Evolutionary conservation across 92 coral and sea anemone genomes (phyloP).

Genomic region (Parazoanthus darwini): DNA sequence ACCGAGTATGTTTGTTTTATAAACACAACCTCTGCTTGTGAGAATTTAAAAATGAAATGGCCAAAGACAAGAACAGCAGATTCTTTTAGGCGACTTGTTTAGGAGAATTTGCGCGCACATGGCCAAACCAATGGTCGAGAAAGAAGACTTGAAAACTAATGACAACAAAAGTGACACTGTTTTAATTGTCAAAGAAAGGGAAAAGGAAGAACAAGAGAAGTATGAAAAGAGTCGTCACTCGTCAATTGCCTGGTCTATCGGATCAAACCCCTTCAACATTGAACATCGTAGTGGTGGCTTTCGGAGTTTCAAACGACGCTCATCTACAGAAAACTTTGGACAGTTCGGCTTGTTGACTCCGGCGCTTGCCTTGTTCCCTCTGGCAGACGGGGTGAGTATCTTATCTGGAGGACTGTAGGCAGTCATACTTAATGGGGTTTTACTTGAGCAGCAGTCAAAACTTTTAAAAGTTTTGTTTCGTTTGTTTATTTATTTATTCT

Average conservation of each 20-base stretch:
- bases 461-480: no score
- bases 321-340: conserved; percentile 88
- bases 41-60: background rate
- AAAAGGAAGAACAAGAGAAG: conserved; percentile 27
- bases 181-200: conserved; percentile 47
- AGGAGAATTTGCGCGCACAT: conserved; percentile 2
- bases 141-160: conserved; percentile 17
- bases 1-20: conserved; percentile 4
- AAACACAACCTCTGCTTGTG: background rate
- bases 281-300: conserved; percentile 42
- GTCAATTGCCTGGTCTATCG: conserved; percentile 56
- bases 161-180: conserved; percentile 43
- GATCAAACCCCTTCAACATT: background rate
- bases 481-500: background rate
- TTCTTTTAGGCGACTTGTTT: background rate
- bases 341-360: conserved; percentile 90
- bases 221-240: conserved; percentile 47
- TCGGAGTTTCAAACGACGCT: conserved; percentile 72
- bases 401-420: background rate
- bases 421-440: background rate
- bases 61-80: background rate
- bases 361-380: conserved; percentile 76
- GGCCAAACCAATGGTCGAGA: background rate
- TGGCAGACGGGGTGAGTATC: conserved; percentile 84
- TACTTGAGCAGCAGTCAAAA: background rate